These are phyloP conservation scores for Chaetura pelagica DNA, from an alignment of 2,113 vertebrate species.

Conservation along the genomic window DNA sequence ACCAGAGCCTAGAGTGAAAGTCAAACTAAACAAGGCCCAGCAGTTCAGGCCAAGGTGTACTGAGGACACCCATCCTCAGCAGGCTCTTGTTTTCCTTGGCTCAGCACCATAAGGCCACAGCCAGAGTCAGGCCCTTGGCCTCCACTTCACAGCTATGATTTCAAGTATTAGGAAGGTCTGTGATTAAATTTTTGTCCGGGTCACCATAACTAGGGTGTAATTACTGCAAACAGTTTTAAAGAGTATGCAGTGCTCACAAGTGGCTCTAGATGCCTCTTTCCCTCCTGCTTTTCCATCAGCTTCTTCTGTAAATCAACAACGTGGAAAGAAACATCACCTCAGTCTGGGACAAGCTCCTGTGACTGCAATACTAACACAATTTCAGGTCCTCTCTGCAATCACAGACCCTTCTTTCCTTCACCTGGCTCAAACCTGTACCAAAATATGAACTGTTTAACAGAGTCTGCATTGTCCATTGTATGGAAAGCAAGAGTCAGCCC, in stretches of 20 bases:
- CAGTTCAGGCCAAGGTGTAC: slow-evolving; percentile 22
- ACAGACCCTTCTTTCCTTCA: neutral
- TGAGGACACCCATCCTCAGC: slow-evolving; percentile 59
- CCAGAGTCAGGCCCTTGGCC: slow-evolving; percentile 36
- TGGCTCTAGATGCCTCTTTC: slow-evolving; percentile 11
- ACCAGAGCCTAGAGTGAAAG: slow-evolving; percentile 12
- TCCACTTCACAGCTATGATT: slow-evolving; percentile 51
- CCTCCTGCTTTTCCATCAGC: slow-evolving; percentile 16
- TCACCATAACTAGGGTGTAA: slow-evolving; percentile 51
- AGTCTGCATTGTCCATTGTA: slow-evolving; percentile 55
- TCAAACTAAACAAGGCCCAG: neutral
- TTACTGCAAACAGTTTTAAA: slow-evolving; percentile 33
- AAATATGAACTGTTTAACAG: neutral
- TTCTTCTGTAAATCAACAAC: neutral
- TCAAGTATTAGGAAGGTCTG: slow-evolving; percentile 47
- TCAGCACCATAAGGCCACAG: neutral
- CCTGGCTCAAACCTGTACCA: neutral
- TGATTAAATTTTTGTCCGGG: slow-evolving; percentile 66
- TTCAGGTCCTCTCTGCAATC: neutral
- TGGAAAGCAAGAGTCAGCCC: neutral
- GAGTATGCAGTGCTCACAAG: slow-evolving; percentile 5
- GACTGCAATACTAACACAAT: neutral
- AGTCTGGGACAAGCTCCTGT: neutral
- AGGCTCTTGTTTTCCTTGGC: slow-evolving; percentile 59
- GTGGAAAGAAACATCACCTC: neutral